Conservation (phyloP, 2,888 invertebrate species). For the Creontiades dilutus region DNA sequence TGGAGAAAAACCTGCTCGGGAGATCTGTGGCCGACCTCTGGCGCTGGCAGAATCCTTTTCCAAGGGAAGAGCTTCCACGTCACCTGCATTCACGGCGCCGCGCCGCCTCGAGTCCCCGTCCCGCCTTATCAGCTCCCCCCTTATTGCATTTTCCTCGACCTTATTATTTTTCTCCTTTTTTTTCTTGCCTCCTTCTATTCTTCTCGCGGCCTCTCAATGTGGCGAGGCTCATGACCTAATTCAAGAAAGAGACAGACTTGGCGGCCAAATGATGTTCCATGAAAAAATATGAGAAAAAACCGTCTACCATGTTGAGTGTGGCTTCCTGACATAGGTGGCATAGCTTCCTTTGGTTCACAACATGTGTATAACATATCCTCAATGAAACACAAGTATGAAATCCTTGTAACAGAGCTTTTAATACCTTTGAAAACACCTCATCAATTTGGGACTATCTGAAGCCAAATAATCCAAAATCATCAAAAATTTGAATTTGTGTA, state of each 20-base stretch:
- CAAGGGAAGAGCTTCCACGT: constrained; percentile 12
- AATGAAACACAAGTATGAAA: too few species aligned
- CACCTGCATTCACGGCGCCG: constrained; percentile 7
- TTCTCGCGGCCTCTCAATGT: neutral
- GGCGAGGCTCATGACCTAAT: neutral
- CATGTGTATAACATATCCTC: too few species aligned
- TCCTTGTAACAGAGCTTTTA: too few species aligned
- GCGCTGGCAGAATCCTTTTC: constrained; percentile 17
- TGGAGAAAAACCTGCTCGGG: neutral
- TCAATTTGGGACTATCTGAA: too few species aligned
- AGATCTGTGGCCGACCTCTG: constrained; percentile 8
- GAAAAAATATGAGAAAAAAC: too few species aligned
- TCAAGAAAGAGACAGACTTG: neutral
- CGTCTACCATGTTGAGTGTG: too few species aligned
- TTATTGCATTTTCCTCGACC: constrained; percentile 11
- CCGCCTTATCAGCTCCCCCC: constrained; percentile 19
- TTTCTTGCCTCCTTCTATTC: neutral
- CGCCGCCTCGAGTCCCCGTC: neutral
- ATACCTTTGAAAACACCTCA: too few species aligned
- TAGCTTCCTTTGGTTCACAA: too few species aligned
- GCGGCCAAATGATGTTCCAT: neutral
- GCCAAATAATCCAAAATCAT: too few species aligned
- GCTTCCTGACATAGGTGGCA: too few species aligned
- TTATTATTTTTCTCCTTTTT: neutral
- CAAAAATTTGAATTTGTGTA: too few species aligned